Conservation (phyloP, 1,140 invertebrate species). For the Tribolium madens region DNA sequence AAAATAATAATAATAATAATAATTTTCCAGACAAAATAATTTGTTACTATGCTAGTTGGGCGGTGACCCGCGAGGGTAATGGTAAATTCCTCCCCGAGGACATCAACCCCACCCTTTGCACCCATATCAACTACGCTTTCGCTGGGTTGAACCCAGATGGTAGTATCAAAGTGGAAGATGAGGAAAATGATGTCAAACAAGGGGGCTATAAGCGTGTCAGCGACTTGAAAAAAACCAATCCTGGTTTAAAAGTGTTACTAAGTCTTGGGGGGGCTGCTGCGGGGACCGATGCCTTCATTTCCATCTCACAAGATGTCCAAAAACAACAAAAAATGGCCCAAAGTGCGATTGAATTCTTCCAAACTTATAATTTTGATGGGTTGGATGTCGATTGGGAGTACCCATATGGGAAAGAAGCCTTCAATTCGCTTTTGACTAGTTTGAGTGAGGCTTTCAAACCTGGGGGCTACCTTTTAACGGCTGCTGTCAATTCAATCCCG, state of each 20-base stretch:
- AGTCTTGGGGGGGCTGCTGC: constrained; percentile 85
- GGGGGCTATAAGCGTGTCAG: constrained; percentile 65
- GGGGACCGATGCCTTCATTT: constrained; percentile 69
- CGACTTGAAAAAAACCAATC: constrained; percentile 73
- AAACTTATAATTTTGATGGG: constrained; percentile 79
- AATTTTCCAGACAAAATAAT: constrained; percentile 65
- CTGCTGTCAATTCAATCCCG: constrained; percentile 51
- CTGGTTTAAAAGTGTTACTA: constrained; percentile 75
- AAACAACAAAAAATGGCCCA: constrained; percentile 60
- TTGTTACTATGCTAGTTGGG: constrained; percentile 81
- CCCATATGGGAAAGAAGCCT: constrained; percentile 65
- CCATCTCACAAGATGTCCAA: constrained; percentile 72
- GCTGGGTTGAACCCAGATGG: constrained; percentile 71
- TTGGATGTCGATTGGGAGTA: constrained; percentile 90
- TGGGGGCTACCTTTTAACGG: constrained; percentile 53
- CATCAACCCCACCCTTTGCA: constrained; percentile 78
- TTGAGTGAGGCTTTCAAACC: constrained; percentile 51
- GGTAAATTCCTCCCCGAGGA: constrained; percentile 76
- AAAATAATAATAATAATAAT: too few relatives aligned
- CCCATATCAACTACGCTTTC: constrained; percentile 82
- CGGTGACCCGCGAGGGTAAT: constrained; percentile 72
- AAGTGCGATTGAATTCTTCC: constrained; percentile 72
- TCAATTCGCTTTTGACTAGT: constrained; percentile 51
- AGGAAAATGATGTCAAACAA: constrained; percentile 78
- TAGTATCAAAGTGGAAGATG: constrained; percentile 71